These are phyloP conservation scores for Dasyurus viverrinus DNA, from an alignment of 2,113 vertebrate genomes.

Conservation along the genomic window DNA sequence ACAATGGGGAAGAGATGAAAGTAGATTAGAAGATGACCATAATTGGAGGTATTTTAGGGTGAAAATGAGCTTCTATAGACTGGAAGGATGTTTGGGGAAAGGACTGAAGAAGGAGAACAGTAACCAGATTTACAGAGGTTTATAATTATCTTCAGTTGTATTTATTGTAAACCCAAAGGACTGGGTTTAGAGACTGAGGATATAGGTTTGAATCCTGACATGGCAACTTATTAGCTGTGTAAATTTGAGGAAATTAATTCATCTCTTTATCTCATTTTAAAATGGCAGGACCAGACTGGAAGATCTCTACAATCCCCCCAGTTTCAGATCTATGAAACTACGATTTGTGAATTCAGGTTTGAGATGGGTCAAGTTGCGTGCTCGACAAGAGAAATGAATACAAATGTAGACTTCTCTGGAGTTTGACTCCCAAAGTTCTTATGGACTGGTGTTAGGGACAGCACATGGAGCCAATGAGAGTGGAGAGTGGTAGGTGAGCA, in stretches of 20 bases:
- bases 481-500: constrained; percentile 34
- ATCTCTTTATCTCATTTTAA: neutral
- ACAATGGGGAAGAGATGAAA: neutral
- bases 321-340: neutral
- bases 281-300: neutral
- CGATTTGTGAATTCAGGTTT: neutral
- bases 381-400: neutral
- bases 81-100: neutral
- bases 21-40: neutral
- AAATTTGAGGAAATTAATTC: neutral
- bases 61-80: neutral
- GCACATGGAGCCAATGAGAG: constrained; percentile 71
- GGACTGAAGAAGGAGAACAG: neutral
- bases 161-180: neutral
- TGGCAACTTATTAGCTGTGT: neutral
- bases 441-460: constrained; percentile 46
- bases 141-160: neutral
- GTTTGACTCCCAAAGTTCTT: constrained; percentile 20
- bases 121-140: neutral
- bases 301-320: neutral
- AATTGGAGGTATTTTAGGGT: neutral
- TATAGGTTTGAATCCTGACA: neutral
- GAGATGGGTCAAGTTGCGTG: constrained; percentile 68
- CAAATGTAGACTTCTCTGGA: constrained; percentile 5
- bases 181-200: neutral